Base-by-base conservation (phyloP, 2,113 vertebrate species). In the Triplophysa tibetana region DNA sequence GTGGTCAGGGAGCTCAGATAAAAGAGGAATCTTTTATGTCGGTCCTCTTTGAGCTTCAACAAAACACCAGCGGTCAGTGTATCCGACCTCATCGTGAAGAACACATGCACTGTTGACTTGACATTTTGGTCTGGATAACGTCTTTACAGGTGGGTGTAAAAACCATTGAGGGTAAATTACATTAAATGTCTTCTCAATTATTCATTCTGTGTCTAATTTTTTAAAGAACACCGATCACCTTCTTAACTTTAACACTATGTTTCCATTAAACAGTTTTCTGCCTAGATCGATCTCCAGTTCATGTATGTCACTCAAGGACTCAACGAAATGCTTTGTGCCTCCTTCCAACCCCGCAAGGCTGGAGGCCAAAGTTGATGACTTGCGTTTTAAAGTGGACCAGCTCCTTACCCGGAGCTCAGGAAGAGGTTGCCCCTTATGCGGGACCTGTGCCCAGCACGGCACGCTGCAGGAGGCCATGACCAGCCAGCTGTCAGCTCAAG, bases 321-420 rank as follows among this genome's bases (percentile, higher is more conserved):
- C 82, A 14, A 69, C 75, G 68, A 70, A 43, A 70, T 68, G 54
- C 50, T 58, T 60, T 11, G 16, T 58, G 48, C 33, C 69, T 76
- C 64, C 54, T 1, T 50, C 62, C 14, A 66, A 62, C 45, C 69
- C 75, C 41, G 74, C 17, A 14, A 60, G 69, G 19, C 65, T 87
- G 67, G 82, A 86, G 78, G 79, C 75, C 60, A 86, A 85, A 72
- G 60, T 90, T 65, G 85, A 89, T 70, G 48, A 80, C 23, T 26
- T 88, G 60, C 69, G 72, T 8, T 61, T 60, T 33, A 87, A 86
- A 75, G 68, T 86, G 63, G 86, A 87, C 12, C 65, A 79, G 73
- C 60, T 87, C 8, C 68, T 88, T 17, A 66, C 70, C 24, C 38
- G 52, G 14, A 63, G 81, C n/a, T 50, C 78, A 38, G 66, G 19